phyloP scores from a whole-genome alignment of 2,113 vertebrate species.

The Oryzias curvinotus region DNA sequence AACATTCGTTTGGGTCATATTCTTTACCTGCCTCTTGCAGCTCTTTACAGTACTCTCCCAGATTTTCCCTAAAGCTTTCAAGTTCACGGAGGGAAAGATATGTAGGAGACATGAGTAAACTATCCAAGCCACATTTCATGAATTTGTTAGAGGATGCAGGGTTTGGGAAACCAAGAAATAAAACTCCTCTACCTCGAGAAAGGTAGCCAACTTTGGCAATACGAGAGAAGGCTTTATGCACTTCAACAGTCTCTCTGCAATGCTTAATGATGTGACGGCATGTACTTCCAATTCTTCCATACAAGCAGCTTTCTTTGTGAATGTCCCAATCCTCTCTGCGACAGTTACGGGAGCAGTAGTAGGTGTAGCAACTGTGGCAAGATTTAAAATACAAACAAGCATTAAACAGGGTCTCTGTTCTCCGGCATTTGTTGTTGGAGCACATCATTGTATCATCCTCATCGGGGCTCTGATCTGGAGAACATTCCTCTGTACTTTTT shows the following conservation, averaged over 20 bases:
- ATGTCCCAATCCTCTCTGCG: conserved; percentile 95
- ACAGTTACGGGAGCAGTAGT: conserved; percentile 96
- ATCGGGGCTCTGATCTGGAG: conserved; percentile 90
- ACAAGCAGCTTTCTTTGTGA: conserved; percentile 94
- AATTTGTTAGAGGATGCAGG: conserved; percentile 89
- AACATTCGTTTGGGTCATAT: conserved; percentile 96
- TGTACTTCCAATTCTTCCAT: conserved; percentile 88
- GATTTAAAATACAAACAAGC: conserved; percentile 99
- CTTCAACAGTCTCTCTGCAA: conserved; percentile 89
- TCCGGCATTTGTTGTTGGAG: conserved; percentile 92
- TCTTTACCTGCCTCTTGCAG: conserved; percentile 89
- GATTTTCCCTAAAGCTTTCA: conserved; percentile 89
- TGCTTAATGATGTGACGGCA: conserved; percentile 94
- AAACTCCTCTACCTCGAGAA: conserved; percentile 91
- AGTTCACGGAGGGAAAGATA: conserved; percentile 94
- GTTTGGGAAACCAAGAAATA: conserved; percentile 95
- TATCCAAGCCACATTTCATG: conserved; percentile 90
- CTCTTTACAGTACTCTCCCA: conserved; percentile 92
- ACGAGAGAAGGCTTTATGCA: conserved; percentile 96
- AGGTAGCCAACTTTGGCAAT: conserved; percentile 96
- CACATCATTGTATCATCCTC: conserved; percentile 98
- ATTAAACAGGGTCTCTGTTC: conserved; percentile 93
- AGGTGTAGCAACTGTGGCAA: conserved; percentile 98
- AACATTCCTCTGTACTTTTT: conserved; percentile 82
- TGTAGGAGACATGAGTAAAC: conserved; percentile 91